Conservation (phyloP, 2,797 vertebrate genomes). For the Orientallactaga sibirica region DNA sequence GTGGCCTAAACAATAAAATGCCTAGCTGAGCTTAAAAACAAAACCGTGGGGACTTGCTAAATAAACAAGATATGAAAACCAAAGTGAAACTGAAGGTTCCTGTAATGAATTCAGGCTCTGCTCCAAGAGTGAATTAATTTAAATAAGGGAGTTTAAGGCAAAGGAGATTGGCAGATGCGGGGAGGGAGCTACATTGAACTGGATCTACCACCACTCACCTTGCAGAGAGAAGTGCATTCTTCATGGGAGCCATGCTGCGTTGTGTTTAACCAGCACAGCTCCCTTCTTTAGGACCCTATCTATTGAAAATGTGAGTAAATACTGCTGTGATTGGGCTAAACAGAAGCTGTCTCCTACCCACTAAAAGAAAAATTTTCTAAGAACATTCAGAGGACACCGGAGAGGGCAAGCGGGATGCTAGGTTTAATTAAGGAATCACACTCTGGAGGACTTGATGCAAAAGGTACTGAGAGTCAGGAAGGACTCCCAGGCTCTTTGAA, state of each 20-base stretch:
- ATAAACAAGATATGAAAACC: constrained; percentile 1
- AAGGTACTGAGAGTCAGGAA: neutral
- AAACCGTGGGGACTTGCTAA: constrained; percentile 24
- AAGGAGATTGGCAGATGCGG: neutral
- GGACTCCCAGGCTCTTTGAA: constrained; percentile 48
- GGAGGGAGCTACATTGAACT: neutral
- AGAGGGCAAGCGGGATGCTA: neutral
- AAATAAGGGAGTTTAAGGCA: neutral
- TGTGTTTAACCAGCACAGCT: neutral
- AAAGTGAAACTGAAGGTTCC: neutral
- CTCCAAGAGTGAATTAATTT: constrained; percentile 20
- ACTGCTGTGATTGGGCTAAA: neutral
- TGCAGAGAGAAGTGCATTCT: rapidly evolving
- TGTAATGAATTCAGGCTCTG: neutral
- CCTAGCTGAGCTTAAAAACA: constrained; percentile 17
- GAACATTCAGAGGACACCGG: neutral
- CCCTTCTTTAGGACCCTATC: neutral
- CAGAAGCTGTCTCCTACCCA: neutral
- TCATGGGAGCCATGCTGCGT: rapidly evolving
- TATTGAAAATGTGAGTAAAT: neutral
- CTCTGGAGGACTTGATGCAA: neutral
- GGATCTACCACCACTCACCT: neutral
- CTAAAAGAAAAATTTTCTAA: neutral
- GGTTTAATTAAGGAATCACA: constrained; percentile 20
- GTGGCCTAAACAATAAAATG: constrained; percentile 44